Evolutionary conservation across 2,797 vertebrate species (phyloP), one percentile per base, ranked within the genome.

Genomic region (Enteromius viviparus): DNA sequence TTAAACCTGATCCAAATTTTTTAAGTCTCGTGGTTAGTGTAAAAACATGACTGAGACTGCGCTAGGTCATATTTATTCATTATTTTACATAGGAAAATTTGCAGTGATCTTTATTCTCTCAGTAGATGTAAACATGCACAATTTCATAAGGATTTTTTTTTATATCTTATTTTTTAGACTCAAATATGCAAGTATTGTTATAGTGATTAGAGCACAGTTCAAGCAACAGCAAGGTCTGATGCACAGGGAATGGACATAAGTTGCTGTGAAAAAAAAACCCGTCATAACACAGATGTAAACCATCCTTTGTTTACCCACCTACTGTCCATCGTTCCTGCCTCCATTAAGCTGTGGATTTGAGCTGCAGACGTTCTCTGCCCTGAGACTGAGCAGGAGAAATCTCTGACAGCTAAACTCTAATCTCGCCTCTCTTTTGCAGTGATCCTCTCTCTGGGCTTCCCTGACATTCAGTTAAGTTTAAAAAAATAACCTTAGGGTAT

Each of bases 361-460:
- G 51, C 26, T 26, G 40, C 65, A 86, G 65, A 71, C 40, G 4
- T 60, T 26, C 1, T 76, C 80, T 81, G 49, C 42, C 26, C 53
- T 29, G 42, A 69, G 47, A 34, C 62, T 81, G 53, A 85, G 42
- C 34, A 78, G 29, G 40, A 68, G 7, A 79, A 47, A 49, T 42
- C 32, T 66, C 26, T 19, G 42, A 26, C 64, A 76, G 72, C 77
- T 87, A 70, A 78, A 32, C 58, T 77, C 69, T 87, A 51, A 85
- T 85, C 83, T 84, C n/a, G 45, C n/a, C 51, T 68, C 37, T 60
- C 37, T 60, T 26, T 77, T 83, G 62, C 32, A 64, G 51, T 81
- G 80, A 85, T 84, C 76, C 34, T 71, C 53, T 87, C 84, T 86
- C 42, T 88, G 82, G 55, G 72, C 81, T 84, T 81, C 71, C 49